These are phyloP conservation scores for Pterois miles DNA, from an alignment of 2,797 vertebrate species.

Conservation along the genomic window DNA sequence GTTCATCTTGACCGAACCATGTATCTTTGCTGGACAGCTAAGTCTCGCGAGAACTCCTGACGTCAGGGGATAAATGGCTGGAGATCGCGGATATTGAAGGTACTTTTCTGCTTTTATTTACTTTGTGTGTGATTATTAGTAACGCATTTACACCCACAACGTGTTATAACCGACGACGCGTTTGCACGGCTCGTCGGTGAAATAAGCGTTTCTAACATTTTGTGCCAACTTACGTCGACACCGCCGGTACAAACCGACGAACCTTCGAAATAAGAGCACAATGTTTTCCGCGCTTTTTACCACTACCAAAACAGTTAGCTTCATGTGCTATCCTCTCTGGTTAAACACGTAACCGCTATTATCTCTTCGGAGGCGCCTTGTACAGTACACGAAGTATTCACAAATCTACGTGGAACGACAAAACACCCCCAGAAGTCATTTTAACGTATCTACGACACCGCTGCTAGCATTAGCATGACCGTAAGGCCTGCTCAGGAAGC, in stretches of 20 bases:
- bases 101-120: constrained; percentile 77
- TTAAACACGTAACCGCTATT: fast-evolving
- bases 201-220: neutral
- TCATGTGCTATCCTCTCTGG: fast-evolving
- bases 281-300: constrained; percentile 74
- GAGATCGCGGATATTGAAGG: constrained; percentile 80
- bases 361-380: fast-evolving
- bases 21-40: neutral
- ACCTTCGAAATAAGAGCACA: constrained; percentile 88
- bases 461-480: constrained; percentile 65
- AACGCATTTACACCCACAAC: neutral
- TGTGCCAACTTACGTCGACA: constrained; percentile 41
- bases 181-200: neutral
- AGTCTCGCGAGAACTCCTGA: constrained; percentile 63
- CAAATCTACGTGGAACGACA: fast-evolving
- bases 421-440: neutral
- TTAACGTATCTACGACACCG: neutral
- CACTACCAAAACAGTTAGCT: constrained; percentile 31
- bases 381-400: fast-evolving
- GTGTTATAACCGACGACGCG: fast-evolving
- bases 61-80: constrained; percentile 80
- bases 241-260: constrained; percentile 61
- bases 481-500: constrained; percentile 65
- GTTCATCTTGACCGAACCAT: constrained; percentile 5
- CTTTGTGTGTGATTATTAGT: constrained; percentile 19